Percentiles rank a stretch among this genome's conserved stretches.
Evolutionary conservation across 1,140 invertebrate species (phyloP).

Genomic region (Bathynomus jamesi): DNA sequence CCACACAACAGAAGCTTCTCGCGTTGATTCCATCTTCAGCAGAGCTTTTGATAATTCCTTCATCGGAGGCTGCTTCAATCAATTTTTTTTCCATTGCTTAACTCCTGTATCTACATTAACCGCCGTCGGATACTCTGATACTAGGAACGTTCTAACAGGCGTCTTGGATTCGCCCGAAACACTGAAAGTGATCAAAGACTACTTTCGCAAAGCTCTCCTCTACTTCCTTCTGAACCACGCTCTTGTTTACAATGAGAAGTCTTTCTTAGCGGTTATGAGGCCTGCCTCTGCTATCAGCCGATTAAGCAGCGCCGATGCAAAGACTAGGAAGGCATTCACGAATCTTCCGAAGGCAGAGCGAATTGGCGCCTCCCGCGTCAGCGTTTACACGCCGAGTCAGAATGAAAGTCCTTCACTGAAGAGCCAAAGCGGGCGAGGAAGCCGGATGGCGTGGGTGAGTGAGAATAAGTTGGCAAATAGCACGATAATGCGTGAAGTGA

Average conservation of each 20-base stretch:
- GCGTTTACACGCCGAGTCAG: not conserved
- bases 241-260: not conserved
- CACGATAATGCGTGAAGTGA: not conserved
- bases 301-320: not conserved
- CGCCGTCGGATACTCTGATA: constrained; percentile 45
- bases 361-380: constrained; percentile 7
- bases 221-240: constrained; percentile 46
- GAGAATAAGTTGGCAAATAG: not conserved
- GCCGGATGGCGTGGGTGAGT: constrained; percentile 28
- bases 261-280: no score
- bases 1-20: constrained; percentile 48
- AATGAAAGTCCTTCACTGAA: not conserved
- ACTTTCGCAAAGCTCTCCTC: constrained; percentile 44
- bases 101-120: constrained; percentile 33
- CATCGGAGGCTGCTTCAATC: constrained; percentile 24
- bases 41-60: constrained; percentile 40
- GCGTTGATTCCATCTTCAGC: constrained; percentile 48
- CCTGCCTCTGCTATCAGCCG: not conserved
- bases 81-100: constrained; percentile 34
- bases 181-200: constrained; percentile 41
- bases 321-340: constrained; percentile 14
- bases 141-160: constrained; percentile 47
- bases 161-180: constrained; percentile 47
- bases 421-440: constrained; percentile 28
- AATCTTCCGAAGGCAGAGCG: constrained; percentile 19